Percentiles rank a stretch among this genome's conserved stretches.
Conservation (phyloP, 2,888 invertebrate species). For the Epinotia bilunana region DNA sequence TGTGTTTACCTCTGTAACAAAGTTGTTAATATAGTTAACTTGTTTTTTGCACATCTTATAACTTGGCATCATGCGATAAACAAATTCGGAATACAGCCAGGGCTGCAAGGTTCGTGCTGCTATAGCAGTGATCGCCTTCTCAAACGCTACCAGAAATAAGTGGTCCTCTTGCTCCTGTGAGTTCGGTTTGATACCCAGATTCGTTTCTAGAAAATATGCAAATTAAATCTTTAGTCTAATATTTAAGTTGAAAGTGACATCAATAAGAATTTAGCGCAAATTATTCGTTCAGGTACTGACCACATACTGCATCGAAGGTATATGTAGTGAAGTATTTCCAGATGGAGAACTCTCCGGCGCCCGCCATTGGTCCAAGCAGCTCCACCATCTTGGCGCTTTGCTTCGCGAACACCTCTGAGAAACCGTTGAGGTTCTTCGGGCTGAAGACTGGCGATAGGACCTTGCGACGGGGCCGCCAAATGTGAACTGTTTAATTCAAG, state of each 20-base stretch:
- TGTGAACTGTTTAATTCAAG: constrained; percentile 10
- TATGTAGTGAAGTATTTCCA: constrained; percentile 42
- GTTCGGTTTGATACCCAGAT: constrained; percentile 20
- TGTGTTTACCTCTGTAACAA: constrained; percentile 2
- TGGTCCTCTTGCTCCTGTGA: constrained; percentile 11
- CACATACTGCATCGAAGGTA: constrained; percentile 43
- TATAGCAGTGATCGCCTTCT: neutral
- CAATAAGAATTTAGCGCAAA: too few species aligned
- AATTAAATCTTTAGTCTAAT: too few species aligned
- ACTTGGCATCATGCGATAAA: constrained; percentile 18
- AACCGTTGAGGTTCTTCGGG: constrained; percentile 33
- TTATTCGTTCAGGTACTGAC: constrained; percentile 24
- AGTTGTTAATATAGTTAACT: neutral
- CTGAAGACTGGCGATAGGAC: constrained; percentile 40
- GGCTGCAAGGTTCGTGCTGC: constrained; percentile 1
- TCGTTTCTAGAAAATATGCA: constrained; percentile 10
- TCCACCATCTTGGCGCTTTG: constrained; percentile 27
- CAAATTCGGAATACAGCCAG: constrained; percentile 2
- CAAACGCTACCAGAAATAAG: constrained; percentile 1
- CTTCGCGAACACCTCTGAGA: constrained; percentile 29
- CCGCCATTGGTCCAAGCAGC: constrained; percentile 18
- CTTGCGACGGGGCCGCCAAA: constrained; percentile 46
- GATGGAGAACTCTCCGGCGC: constrained; percentile 18
- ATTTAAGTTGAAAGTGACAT: neutral
- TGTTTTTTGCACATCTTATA: neutral